Evolutionary conservation across 2,888 invertebrate genomes (phyloP).

Genomic region (Phragmatobia fuliginosa): DNA sequence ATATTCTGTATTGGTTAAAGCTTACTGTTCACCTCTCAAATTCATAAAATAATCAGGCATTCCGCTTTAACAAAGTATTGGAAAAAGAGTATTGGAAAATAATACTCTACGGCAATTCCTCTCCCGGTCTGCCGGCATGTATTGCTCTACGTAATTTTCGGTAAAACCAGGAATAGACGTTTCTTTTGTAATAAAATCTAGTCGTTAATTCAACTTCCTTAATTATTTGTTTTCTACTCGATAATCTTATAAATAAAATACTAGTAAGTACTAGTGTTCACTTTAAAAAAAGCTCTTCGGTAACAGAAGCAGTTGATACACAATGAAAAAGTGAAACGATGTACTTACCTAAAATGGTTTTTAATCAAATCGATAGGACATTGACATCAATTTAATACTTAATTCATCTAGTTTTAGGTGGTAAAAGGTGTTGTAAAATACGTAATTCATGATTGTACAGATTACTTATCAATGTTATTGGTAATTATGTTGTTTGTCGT

Average conservation of each 20-base stretch:
- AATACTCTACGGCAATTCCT: too few species aligned
- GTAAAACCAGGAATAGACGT: background rate
- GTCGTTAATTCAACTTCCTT: too few species aligned
- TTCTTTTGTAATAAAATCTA: too few species aligned
- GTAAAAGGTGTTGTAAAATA: constrained; percentile 19
- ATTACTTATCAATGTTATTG: constrained; percentile 39
- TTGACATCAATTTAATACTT: background rate
- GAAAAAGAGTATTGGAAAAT: too few species aligned
- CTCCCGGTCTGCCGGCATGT: too few species aligned
- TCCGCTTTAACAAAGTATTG: too few species aligned
- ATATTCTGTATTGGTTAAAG: background rate
- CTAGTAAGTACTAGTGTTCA: background rate
- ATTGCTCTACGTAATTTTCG: too few species aligned
- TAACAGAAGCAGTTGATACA: background rate
- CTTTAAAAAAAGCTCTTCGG: background rate
- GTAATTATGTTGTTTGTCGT: constrained; percentile 33
- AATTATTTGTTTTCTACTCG: too few species aligned
- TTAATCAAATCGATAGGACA: background rate
- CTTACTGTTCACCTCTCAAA: background rate
- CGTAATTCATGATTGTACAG: constrained; percentile 24
- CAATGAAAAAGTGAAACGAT: background rate
- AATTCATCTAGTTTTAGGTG: background rate
- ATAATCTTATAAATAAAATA: background rate
- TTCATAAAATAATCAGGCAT: background rate
- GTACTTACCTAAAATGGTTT: background rate